Percentiles rank a stretch among this genome's conserved stretches.
Conservation (phyloP, 2,797 vertebrate species). For the Notolabrus celidotus region DNA sequence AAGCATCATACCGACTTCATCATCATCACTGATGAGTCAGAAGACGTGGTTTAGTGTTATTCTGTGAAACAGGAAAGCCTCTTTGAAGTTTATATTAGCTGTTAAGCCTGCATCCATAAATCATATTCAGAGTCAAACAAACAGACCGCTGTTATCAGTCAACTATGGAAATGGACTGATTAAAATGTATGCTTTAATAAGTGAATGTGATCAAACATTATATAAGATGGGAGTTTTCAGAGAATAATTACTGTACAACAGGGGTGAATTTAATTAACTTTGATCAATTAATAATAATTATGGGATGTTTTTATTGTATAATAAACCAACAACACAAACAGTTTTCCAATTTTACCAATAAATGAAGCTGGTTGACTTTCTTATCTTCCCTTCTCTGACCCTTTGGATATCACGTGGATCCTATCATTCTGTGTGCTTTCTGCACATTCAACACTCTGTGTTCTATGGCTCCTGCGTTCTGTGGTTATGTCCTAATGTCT, state of each 20-base stretch:
- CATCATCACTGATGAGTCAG: not conserved
- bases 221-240: no score
- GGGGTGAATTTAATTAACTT: not conserved
- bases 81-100: not conserved
- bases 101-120: not conserved
- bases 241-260: not conserved
- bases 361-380: conserved; percentile 32
- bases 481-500: conserved; percentile 55
- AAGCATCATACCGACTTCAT: conserved; percentile 9
- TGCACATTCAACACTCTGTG: conserved; percentile 40
- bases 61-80: not conserved
- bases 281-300: conserved; percentile 27
- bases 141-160: not conserved
- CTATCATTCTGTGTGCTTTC: conserved; percentile 51
- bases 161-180: not conserved
- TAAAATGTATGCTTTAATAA: not conserved
- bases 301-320: conserved; percentile 41
- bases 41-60: not conserved
- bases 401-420: conserved; percentile 35
- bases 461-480: no score
- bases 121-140: not conserved
- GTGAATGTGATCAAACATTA: conserved; percentile 3
- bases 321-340: conserved; percentile 15
- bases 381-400: conserved; percentile 49
- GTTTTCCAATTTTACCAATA: conserved; percentile 9